Percentiles rank a stretch among this genome's conserved stretches.
These are phyloP conservation scores for Cassiopea xamachana DNA, from an alignment of 30 jellyfish, hydroid and myxozoan genomes.

Conservation along the genomic window DNA sequence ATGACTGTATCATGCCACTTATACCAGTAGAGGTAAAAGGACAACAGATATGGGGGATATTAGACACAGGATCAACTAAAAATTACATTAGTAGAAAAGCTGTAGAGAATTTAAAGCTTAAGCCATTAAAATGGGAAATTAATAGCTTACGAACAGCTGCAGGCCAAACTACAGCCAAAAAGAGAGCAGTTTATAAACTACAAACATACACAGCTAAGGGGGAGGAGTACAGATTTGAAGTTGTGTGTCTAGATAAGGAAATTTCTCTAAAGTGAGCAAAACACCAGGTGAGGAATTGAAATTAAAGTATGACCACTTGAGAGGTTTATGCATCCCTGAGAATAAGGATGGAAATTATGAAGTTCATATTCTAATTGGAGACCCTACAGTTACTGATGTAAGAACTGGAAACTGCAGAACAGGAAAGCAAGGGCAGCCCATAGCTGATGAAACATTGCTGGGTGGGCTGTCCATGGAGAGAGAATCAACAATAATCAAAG, in stretches of 20 bases:
- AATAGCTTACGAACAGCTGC: constrained; percentile 36
- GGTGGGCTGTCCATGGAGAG: constrained; percentile 70
- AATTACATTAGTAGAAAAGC: constrained; percentile 43
- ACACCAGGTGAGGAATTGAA: constrained; percentile 46
- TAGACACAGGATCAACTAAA: constrained; percentile 39
- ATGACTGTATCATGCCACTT: constrained; percentile 59
- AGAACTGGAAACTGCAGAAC: constrained; percentile 61
- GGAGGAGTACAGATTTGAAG: constrained; percentile 48
- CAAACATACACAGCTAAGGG: constrained; percentile 26
- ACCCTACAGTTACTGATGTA: constrained; percentile 53
- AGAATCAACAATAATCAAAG: constrained; percentile 5
- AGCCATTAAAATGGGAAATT: constrained; percentile 56
- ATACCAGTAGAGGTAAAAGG: constrained; percentile 42
- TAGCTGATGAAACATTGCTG: constrained; percentile 66
- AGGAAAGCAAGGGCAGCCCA: constrained; percentile 46
- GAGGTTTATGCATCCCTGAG: constrained; percentile 55
- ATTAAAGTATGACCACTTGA: constrained; percentile 40
- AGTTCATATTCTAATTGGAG: constrained; percentile 57
- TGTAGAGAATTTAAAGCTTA: constrained; percentile 14
- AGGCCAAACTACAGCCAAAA: constrained; percentile 12
- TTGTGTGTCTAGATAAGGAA: constrained; percentile 35
- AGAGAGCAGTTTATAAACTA: constrained; percentile 47
- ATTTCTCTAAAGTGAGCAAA: constrained; percentile 36
- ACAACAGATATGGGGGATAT: constrained; percentile 31
- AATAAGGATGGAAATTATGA: constrained; percentile 54